Evolutionary conservation across 2,888 invertebrate genomes (phyloP).

Genomic region (Romanomermis culicivorax): DNA sequence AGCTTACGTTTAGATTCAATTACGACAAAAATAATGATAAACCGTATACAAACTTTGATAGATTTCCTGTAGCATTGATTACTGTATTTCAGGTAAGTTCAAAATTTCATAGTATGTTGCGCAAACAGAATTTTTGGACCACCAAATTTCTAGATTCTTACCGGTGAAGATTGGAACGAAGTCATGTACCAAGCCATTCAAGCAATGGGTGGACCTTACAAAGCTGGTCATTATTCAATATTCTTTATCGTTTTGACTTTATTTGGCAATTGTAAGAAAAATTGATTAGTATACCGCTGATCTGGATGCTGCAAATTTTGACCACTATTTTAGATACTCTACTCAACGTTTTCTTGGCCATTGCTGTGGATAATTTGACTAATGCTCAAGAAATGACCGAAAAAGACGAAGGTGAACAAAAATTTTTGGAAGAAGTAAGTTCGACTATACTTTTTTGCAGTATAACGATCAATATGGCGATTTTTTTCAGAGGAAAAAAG

Average conservation of each 20-base stretch:
- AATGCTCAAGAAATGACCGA: conserved; percentile 98
- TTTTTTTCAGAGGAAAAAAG: background rate
- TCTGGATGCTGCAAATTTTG: background rate
- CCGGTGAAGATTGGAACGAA: conserved; percentile 99
- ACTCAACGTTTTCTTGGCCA: conserved; percentile 99
- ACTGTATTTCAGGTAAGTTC: conserved; percentile 84
- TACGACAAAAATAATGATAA: conserved; percentile 42
- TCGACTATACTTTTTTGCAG: too few species aligned
- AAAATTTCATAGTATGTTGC: background rate
- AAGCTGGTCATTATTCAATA: conserved; percentile 79
- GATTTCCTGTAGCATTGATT: conserved; percentile 93
- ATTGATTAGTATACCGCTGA: background rate
- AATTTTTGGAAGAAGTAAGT: conserved; percentile 26
- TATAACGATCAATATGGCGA: too few species aligned
- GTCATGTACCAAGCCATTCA: conserved; percentile 98
- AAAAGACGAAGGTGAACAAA: conserved; percentile 92
- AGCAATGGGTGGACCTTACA: conserved; percentile 75
- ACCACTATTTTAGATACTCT: conserved; percentile 48
- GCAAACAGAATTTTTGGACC: conserved; percentile 4
- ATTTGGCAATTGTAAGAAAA: conserved; percentile 66
- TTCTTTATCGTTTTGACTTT: conserved; percentile 97
- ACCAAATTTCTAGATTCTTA: conserved; percentile 74
- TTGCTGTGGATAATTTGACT: conserved; percentile 98
- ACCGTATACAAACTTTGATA: conserved; percentile 95
- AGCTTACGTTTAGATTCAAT: conserved; percentile 32